phyloP scores from a whole-genome alignment of 1,140 invertebrate genomes.

The Lerema accius region DNA sequence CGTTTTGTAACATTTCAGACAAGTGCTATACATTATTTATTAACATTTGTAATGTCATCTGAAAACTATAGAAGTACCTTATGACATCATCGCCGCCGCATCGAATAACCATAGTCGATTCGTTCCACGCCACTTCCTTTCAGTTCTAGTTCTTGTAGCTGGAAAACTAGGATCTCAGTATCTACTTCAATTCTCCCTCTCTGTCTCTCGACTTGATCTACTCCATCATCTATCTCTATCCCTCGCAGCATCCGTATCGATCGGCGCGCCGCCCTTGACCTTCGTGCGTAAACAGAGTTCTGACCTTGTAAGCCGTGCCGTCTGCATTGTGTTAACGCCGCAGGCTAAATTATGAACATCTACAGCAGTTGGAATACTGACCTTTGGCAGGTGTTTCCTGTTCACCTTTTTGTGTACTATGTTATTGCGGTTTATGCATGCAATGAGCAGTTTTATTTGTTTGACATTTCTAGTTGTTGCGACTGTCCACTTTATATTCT shows the following conservation, averaged over 20 bases:
- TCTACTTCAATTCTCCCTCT: conserved; percentile 18
- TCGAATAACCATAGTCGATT: background rate
- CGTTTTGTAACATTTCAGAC: too few species aligned
- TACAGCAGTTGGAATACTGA: conserved; percentile 16
- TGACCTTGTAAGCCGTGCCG: conserved; percentile 50
- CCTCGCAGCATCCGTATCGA: conserved; percentile 72
- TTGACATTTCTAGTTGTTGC: too few species aligned
- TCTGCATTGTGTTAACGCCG: conserved; percentile 30
- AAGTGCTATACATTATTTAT: too few species aligned
- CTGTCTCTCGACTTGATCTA: conserved; percentile 2
- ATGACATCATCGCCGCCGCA: background rate
- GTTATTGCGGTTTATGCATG: conserved; percentile 13
- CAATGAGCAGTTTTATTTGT: background rate
- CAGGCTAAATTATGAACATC: conserved; percentile 31
- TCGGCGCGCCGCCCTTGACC: conserved; percentile 60
- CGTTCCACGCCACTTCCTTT: conserved; percentile 22
- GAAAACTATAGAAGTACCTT: background rate
- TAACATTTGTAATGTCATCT: background rate
- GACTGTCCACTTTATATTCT: too few species aligned
- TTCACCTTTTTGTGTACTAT: conserved; percentile 8
- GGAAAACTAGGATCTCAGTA: conserved; percentile 22
- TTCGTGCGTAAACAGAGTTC: conserved; percentile 53
- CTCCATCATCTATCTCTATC: conserved; percentile 31
- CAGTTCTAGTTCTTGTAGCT: conserved; percentile 22
- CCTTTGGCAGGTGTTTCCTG: conserved; percentile 32